Conservation (phyloP, 2,888 invertebrate species). For the Mesochorus sp. region DNA sequence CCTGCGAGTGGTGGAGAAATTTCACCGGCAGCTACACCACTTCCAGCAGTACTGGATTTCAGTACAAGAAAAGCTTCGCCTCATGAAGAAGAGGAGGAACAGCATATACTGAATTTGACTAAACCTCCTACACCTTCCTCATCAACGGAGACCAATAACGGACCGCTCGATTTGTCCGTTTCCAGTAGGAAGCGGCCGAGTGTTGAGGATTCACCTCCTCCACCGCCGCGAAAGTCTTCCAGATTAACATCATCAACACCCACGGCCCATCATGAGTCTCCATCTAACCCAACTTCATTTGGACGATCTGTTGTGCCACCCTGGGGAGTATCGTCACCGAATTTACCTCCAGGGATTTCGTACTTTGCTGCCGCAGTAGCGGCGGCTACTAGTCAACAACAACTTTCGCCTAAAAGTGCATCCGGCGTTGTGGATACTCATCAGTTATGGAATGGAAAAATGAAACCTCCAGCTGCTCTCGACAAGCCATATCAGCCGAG, state of each 20-base stretch:
- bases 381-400: slow-evolving; percentile 85
- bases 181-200: slow-evolving; percentile 88
- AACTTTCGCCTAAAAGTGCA: slow-evolving; percentile 87
- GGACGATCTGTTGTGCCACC: slow-evolving; percentile 88
- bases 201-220: slow-evolving; percentile 86
- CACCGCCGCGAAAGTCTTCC: slow-evolving; percentile 86
- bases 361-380: slow-evolving; percentile 91
- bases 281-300: slow-evolving; percentile 82
- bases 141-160: slow-evolving; percentile 84
- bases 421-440: slow-evolving; percentile 82
- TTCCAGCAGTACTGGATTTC: slow-evolving; percentile 89
- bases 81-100: slow-evolving; percentile 84
- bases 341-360: slow-evolving; percentile 89
- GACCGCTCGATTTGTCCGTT: slow-evolving; percentile 92
- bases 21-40: slow-evolving; percentile 78
- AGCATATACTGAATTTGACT: slow-evolving; percentile 88
- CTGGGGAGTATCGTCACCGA: slow-evolving; percentile 91
- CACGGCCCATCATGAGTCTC: slow-evolving; percentile 72
- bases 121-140: slow-evolving; percentile 85
- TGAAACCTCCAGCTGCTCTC: slow-evolving; percentile 86
- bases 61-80: slow-evolving; percentile 87
- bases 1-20: slow-evolving; percentile 83
- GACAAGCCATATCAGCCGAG: slow-evolving; percentile 84
- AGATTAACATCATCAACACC: slow-evolving; percentile 80
- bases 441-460: slow-evolving; percentile 90